A percentile compares a stretch with the other conserved stretches of the same genome.
Conservation (phyloP, 1,140 invertebrate genomes). For the Babylonia areolata region DNA sequence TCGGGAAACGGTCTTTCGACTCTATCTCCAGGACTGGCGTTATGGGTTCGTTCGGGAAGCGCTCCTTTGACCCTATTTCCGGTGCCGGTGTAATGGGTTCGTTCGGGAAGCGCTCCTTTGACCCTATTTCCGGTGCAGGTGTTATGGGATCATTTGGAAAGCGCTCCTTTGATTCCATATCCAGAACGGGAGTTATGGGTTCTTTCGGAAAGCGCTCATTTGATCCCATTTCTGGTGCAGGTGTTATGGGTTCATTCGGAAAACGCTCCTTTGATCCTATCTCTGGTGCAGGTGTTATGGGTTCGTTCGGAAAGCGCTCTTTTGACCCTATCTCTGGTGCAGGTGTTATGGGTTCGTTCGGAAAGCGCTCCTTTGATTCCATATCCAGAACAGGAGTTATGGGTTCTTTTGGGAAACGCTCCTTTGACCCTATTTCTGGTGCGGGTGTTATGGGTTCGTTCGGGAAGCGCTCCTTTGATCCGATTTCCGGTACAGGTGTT, state of each 20-base stretch:
- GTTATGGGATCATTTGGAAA: slow-evolving; percentile 17
- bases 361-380: slow-evolving; percentile 45
- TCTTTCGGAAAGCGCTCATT: background rate
- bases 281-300: background rate
- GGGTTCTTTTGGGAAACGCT: slow-evolving; percentile 36
- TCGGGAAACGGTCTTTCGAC: slow-evolving; percentile 27
- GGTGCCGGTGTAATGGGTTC: background rate
- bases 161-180: background rate
- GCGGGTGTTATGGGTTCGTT: slow-evolving; percentile 18
- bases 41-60: background rate
- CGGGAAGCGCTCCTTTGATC: slow-evolving; percentile 35
- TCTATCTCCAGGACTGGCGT: background rate
- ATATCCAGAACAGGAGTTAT: slow-evolving; percentile 36
- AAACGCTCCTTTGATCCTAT: slow-evolving; percentile 3
- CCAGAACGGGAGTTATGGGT: background rate
- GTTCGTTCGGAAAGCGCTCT: background rate
- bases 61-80: background rate
- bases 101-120: background rate
- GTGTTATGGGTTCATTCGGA: background rate
- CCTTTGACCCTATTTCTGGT: slow-evolving; percentile 33
- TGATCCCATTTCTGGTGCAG: background rate
- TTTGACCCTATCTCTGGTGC: slow-evolving; percentile 36
- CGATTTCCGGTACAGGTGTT: slow-evolving; percentile 20
- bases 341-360: slow-evolving; percentile 16
- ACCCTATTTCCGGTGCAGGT: background rate